Evolutionary conservation across 2,888 invertebrate species (phyloP).

Genomic region (Lithophane semibrunnea): DNA sequence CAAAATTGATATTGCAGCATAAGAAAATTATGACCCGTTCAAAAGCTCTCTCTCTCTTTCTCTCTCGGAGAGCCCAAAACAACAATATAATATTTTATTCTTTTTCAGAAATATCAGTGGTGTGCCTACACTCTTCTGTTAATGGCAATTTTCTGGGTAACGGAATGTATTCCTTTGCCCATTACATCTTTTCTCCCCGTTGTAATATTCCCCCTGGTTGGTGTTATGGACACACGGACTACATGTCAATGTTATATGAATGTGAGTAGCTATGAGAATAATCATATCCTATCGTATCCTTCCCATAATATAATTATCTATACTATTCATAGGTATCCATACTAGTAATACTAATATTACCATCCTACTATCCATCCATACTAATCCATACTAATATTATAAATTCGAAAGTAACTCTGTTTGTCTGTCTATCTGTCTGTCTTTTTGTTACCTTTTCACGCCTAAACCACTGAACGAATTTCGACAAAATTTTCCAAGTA

Average conservation of each 20-base stretch:
- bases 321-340: too few relatives aligned
- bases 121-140: constrained; percentile 93
- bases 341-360: too few relatives aligned
- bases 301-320: too few relatives aligned
- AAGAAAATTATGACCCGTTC: background rate
- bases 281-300: too few relatives aligned
- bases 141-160: constrained; percentile 95
- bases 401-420: too few relatives aligned
- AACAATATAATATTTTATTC: background rate
- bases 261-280: constrained; percentile 82
- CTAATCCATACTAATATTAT: too few relatives aligned
- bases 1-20: background rate
- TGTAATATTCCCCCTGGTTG: constrained; percentile 94
- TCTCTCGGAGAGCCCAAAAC: background rate
- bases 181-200: constrained; percentile 95
- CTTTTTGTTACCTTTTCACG: too few relatives aligned
- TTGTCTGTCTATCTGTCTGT: too few relatives aligned
- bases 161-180: constrained; percentile 94
- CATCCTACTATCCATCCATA: too few relatives aligned
- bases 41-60: background rate
- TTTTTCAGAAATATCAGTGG: constrained; percentile 83
- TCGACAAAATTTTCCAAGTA: too few relatives aligned
- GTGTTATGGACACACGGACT: constrained; percentile 89
- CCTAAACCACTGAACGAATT: too few relatives aligned
- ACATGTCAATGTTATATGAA: constrained; percentile 89